Base-by-base conservation (phyloP, 2,888 invertebrate genomes). In the Elgonia sp. region DNA sequence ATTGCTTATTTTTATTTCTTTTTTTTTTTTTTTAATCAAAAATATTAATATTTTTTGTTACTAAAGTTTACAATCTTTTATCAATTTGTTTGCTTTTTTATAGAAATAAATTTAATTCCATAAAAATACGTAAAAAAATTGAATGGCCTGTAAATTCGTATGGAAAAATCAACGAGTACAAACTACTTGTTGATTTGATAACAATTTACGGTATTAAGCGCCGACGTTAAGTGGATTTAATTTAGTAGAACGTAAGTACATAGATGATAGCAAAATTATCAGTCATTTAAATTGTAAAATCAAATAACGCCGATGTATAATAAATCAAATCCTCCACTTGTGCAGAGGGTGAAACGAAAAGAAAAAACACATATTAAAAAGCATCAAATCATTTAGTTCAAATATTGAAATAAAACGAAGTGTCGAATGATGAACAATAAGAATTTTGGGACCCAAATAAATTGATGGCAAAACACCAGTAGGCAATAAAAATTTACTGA, bases 381-480 rank as follows among this genome's bases (percentile, higher is more conserved):
- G 3, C 29, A 29, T 29, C 29, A 3, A 29, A 29, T 29, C 29
- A 29, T 29, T 46, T 46, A 46, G 14, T 46, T 46, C 46, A 46
- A 46, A 10, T 53, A 53, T n/a, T n/a, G 7, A 53, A 53, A 53
- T 53, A 16, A 29, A 29, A 29, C 29, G 40, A 67, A 46, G 5
- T 18, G 42, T 21, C 46, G 39, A 75, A 67, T 60, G 42, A 16
- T 40, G 57, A 86, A 86, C 80, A 75, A 86, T 86, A 86, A 81
- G 72, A 0, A 80, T 81, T 81, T 67, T 73, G 75, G 85, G 70
- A 81, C 81, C 76, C 62, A 86, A 86, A 76, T 39, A 37, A 75
- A 86, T 86, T 53, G 76, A 76, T 69, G 70, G 69, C 69, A 55
- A 53, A 86, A 86, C 75, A 85, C 85, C 81, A 86, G 63, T 81